Base-by-base conservation (phyloP, 2,113 vertebrate genomes). In the Phalacrocorax carbo region DNA sequence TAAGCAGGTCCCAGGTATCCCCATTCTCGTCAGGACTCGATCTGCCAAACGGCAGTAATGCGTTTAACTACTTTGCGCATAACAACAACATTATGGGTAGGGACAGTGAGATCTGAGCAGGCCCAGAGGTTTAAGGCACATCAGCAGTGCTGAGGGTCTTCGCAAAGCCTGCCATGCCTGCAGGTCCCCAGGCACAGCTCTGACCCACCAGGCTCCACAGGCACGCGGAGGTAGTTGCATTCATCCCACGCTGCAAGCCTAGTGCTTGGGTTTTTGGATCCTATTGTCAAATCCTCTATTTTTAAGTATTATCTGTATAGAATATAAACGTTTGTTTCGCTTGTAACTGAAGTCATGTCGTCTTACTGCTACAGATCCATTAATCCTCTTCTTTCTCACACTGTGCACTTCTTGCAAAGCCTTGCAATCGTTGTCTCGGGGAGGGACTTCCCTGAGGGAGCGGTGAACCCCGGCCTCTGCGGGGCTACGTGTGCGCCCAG, bases 391-490 rank as follows among this genome's bases (percentile, higher is more conserved):
- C 6, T 60, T 75, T 54, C 66, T 71, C 40, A 78, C 1, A 4
- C 51, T 5, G 6, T 11, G 25, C 27, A 3, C 40, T 25, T 44
- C 38, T 40, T 13, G n/a, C 27, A 34, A 32, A 71, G 5, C 5
- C 49, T 44, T 26, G 16, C 5, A 29, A 2, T 9, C 10, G 9
- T 15, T 54, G 46, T 27, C 18, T 11, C 48, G 61, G 3, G 25
- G 11, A 38, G 32, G 38, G 52, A 55, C 44, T 60, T 86, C 76
- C 71, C 62, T 2, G 9, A 23, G 36, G 23, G 16, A 66, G 8
- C 0, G 0, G 11, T 26, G 25, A 75, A 12, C 10, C 48, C n/a
- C 3, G 1, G 3, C 6, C 20, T 7, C 52, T 13, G 10, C 40
- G 20, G n/a, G 5, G 6, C 12, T 6, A 6, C 2, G 3, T 9